Evolutionary conservation across 2,797 vertebrate species (phyloP).

Genomic region (Poeciliopsis turneri): DNA sequence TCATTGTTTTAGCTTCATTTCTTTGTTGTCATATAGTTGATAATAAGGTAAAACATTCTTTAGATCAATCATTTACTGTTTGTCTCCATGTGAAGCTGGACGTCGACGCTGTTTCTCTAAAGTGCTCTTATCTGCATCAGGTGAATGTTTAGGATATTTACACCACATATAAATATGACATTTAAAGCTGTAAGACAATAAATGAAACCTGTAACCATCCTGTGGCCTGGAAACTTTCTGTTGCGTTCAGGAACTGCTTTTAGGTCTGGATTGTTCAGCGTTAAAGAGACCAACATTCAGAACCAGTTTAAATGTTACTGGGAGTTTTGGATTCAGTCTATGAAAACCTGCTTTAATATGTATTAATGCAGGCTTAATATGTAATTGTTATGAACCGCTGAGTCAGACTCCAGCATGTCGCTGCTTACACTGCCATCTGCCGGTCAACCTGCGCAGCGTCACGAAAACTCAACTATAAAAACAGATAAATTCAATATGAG

Average conservation of each 20-base stretch:
- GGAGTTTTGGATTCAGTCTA: no score
- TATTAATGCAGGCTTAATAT: no score
- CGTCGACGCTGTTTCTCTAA: neutral
- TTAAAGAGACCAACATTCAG: neutral
- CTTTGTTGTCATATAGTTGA: neutral
- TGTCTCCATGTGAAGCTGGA: neutral
- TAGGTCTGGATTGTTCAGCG: neutral
- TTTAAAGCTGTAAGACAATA: neutral
- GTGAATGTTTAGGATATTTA: neutral
- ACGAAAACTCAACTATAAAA: neutral
- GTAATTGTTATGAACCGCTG: neutral
- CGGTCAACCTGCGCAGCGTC: neutral
- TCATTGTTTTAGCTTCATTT: neutral
- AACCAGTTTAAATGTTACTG: no score
- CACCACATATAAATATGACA: neutral
- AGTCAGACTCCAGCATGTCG: neutral
- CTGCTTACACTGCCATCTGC: neutral
- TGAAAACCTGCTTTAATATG: neutral
- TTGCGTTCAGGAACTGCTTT: neutral
- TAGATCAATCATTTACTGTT: neutral
- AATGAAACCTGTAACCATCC: neutral
- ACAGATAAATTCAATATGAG: neutral
- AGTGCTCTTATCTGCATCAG: slow-evolving; percentile 9
- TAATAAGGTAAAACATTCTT: neutral
- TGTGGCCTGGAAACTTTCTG: neutral